phyloP scores from a whole-genome alignment of 2,888 invertebrate genomes.

The Ethmia dodecea region DNA sequence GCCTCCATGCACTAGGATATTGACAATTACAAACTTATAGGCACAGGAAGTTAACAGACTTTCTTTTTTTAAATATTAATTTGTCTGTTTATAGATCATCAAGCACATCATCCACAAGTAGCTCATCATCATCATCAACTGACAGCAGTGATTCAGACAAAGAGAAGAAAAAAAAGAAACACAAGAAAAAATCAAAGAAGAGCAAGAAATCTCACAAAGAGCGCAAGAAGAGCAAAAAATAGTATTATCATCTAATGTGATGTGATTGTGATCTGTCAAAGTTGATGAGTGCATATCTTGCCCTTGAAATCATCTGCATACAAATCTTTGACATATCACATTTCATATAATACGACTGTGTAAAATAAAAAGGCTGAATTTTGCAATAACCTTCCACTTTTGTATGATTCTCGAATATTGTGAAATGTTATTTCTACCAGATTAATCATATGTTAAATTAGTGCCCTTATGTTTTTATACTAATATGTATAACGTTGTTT shows the following conservation, averaged over 20 bases:
- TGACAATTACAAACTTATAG: too few relatives aligned
- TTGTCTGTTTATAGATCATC: slow-evolving; percentile 37
- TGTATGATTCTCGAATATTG: too few relatives aligned
- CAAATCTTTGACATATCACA: neutral
- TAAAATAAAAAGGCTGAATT: too few relatives aligned
- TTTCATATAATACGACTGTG: too few relatives aligned
- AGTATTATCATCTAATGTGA: slow-evolving; percentile 3
- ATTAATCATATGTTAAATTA: too few relatives aligned
- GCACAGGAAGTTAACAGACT: too few relatives aligned
- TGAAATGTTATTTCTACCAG: too few relatives aligned
- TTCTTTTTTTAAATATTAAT: neutral
- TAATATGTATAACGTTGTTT: too few relatives aligned
- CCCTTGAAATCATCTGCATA: neutral
- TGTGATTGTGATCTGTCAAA: too few relatives aligned
- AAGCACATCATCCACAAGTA: slow-evolving; percentile 46
- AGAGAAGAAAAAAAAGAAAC: slow-evolving; percentile 27
- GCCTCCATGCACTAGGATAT: too few relatives aligned
- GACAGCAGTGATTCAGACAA: slow-evolving; percentile 44
- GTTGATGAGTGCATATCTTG: neutral
- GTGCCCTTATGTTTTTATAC: too few relatives aligned
- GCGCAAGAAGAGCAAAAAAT: slow-evolving; percentile 45
- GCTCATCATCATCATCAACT: slow-evolving; percentile 31
- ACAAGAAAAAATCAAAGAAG: slow-evolving; percentile 35
- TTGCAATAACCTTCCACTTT: too few relatives aligned
- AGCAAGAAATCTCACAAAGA: slow-evolving; percentile 50